Evolutionary conservation across 2,797 vertebrate species (phyloP), one percentile per base, ranked within the genome.

Genomic region (Salmo trutta): DNA sequence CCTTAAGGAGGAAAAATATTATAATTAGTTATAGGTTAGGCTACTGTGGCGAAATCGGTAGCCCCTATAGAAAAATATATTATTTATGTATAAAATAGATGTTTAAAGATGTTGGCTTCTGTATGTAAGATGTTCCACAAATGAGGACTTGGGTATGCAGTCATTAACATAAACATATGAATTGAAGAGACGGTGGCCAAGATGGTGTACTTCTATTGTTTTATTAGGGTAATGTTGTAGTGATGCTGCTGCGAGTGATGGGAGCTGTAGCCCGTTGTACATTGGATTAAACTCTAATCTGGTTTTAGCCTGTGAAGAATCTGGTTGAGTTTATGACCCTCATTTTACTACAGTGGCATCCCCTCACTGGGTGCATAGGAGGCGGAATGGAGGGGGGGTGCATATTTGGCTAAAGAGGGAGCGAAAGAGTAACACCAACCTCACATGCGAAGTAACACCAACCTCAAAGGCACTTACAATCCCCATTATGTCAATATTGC

Each of bases 311-410:
- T 41, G 56, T 74, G 85, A 89, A 87, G 83, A 86, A 87, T 87
- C 77, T 86, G 82, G 90, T 88, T 90, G 81, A 85, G 89, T 89
- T 89, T 88, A 75, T 83, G 87, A 85, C 79, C 85, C 77, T 79
- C 56, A 47, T 83, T 86, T 86, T 71, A 85, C 41, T 47, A 47
- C 76, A 14, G 10, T 47, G 41, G 41, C 41, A 47, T 47, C 41
- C 41, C 41, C 41, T 47, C 41, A 47, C 41, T 47, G n/a, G 65
- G 78, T 36, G 54, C 69, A 79, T 75, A 71, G 71, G 81, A 79
- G 70, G 17, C 10, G 16, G 31, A 65, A 17, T 10, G 62, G 2
- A 51, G 27, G 73, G 80, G 80, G 75, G 77, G 70, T 76, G 83
- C 41, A 47, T 47, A 47, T 47, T 47, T 12, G 73, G 47, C 56